Conservation (phyloP, 2,113 vertebrate species). For the Morone chrysops region DNA sequence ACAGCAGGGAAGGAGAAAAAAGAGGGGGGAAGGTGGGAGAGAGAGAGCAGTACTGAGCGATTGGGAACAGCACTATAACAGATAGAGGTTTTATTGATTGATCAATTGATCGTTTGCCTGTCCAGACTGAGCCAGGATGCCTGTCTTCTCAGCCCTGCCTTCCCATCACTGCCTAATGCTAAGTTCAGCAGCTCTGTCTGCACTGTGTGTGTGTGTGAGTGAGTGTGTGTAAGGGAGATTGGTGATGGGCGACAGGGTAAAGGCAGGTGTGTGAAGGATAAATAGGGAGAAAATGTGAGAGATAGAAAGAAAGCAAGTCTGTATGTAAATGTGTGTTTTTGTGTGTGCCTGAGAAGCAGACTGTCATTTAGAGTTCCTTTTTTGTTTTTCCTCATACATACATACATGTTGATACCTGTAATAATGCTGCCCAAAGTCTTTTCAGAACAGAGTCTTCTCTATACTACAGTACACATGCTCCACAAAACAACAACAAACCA, state of each 20-base stretch:
- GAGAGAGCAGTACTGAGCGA: slow-evolving; percentile 31
- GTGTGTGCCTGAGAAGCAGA: background rate
- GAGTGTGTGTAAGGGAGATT: background rate
- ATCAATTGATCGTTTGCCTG: slow-evolving; percentile 70
- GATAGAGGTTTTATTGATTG: slow-evolving; percentile 75
- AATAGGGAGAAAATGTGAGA: background rate
- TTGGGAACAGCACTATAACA: slow-evolving; percentile 70
- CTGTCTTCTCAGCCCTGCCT: slow-evolving; percentile 64
- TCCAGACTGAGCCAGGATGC: slow-evolving; percentile 66
- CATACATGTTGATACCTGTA: background rate
- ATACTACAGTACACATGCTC: background rate
- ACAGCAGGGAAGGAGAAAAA: slow-evolving; percentile 16
- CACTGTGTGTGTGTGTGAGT: slow-evolving; percentile 19
- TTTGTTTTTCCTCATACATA: background rate
- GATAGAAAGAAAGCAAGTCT: background rate
- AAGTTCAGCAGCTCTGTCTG: slow-evolving; percentile 70
- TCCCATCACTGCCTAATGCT: slow-evolving; percentile 64
- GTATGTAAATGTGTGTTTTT: background rate
- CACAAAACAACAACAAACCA: background rate
- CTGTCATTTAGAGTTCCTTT: background rate
- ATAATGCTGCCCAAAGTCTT: background rate
- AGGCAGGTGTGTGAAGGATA: background rate
- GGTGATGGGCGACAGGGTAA: background rate
- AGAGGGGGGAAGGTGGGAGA: background rate
- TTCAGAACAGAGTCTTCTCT: background rate